Conservation (phyloP, 2,888 invertebrate species). For the Trichopoda pennipes region DNA sequence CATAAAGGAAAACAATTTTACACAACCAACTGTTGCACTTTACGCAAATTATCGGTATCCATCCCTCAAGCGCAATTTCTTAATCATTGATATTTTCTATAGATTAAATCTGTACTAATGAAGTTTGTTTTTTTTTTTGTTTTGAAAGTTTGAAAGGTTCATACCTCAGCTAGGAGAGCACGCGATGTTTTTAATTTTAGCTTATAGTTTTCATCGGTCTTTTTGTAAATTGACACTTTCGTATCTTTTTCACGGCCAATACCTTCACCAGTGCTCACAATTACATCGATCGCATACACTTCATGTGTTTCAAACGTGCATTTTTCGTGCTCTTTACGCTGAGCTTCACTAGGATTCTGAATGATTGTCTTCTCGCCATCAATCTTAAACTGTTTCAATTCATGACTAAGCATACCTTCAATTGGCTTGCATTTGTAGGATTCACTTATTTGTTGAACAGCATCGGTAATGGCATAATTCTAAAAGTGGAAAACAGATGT, state of each 20-base stretch:
- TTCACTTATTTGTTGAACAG: slow-evolving; percentile 95
- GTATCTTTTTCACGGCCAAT: slow-evolving; percentile 96
- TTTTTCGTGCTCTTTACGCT: slow-evolving; percentile 98
- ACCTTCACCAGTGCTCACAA: slow-evolving; percentile 97
- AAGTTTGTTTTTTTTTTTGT: background rate
- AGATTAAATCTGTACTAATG: background rate
- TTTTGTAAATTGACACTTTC: slow-evolving; percentile 98
- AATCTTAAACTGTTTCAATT: slow-evolving; percentile 96
- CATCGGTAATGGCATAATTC: slow-evolving; percentile 95
- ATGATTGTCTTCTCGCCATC: slow-evolving; percentile 99
- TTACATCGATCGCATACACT: slow-evolving; percentile 99
- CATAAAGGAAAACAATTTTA: slow-evolving; percentile 55
- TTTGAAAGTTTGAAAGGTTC: slow-evolving; percentile 34
- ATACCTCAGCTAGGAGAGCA: slow-evolving; percentile 91
- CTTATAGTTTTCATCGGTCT: slow-evolving; percentile 98
- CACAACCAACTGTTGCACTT: slow-evolving; percentile 68
- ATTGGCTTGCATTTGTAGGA: slow-evolving; percentile 98
- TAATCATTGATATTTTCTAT: slow-evolving; percentile 78
- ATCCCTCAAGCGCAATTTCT: slow-evolving; percentile 78
- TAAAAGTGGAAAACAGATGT: slow-evolving; percentile 75
- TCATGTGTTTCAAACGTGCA: slow-evolving; percentile 97
- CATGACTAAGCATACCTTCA: slow-evolving; percentile 97
- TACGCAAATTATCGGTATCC: slow-evolving; percentile 65
- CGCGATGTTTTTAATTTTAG: slow-evolving; percentile 98
- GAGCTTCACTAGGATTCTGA: slow-evolving; percentile 98